Evolutionary conservation across 2,797 vertebrate genomes (phyloP).

Genomic region (Austrolebias charrua): DNA sequence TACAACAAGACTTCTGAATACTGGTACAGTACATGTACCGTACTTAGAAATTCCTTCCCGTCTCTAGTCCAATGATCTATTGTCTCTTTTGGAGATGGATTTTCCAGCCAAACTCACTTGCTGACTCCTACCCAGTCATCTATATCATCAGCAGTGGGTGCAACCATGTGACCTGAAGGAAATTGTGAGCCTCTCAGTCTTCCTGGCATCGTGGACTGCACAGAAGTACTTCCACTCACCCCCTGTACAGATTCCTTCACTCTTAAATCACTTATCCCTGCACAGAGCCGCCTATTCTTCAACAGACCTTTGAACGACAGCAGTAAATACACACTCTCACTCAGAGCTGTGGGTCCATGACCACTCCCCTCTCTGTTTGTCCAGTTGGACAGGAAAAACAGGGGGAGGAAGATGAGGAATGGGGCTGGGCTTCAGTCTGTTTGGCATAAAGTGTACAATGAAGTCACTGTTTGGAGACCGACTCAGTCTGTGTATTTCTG

Average conservation of each 20-base stretch:
- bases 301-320: conserved; percentile 50
- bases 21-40: too few relatives aligned
- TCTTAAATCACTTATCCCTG: conserved; percentile 20
- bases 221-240: not conserved
- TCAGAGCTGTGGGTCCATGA: conserved; percentile 26
- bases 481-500: conserved; percentile 36
- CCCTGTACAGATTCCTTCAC: conserved; percentile 23
- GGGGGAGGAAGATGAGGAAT: conserved; percentile 19
- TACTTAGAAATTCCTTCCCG: too few relatives aligned
- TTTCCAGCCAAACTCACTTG: too few relatives aligned
- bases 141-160: conserved; percentile 6
- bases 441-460: conserved; percentile 77
- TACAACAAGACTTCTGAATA: too few relatives aligned
- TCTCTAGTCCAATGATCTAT: not conserved
- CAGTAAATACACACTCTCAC: conserved; percentile 43
- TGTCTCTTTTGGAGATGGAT: too few relatives aligned
- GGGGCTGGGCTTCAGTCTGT: conserved; percentile 67
- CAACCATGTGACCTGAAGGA: conserved; percentile 20
- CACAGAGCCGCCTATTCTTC: conserved; percentile 37
- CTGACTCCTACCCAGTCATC: not conserved
- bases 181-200: not conserved
- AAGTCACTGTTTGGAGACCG: conserved; percentile 75
- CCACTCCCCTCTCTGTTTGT: conserved; percentile 63
- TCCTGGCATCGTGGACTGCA: conserved; percentile 17
- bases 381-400: conserved; percentile 66